A percentile compares a stretch with the other conserved stretches of the same genome.
Evolutionary conservation across 2,888 invertebrate species (phyloP).

Genomic region (Leucania comma): DNA sequence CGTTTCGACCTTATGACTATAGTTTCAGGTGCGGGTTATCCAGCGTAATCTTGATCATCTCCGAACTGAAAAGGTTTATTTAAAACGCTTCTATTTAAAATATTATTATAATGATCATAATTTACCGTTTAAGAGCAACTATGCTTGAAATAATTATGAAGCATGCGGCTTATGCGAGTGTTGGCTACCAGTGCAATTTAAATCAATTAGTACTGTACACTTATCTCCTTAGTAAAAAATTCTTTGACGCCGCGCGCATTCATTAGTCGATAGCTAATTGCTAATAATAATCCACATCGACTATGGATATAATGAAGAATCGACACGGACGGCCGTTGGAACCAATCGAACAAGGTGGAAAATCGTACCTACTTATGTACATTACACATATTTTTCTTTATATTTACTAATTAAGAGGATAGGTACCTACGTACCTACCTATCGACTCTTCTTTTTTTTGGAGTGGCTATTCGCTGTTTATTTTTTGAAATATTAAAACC

Average conservation of each 20-base stretch:
- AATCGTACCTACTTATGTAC: too few relatives aligned
- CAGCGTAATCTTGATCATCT: too few relatives aligned
- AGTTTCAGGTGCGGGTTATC: too few relatives aligned
- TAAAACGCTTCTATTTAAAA: not conserved
- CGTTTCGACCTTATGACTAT: too few relatives aligned
- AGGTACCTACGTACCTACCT: too few relatives aligned
- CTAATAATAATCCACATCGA: slow-evolving; percentile 54
- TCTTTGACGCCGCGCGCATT: slow-evolving; percentile 51
- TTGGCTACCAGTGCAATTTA: slow-evolving; percentile 34
- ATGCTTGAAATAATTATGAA: slow-evolving; percentile 20
- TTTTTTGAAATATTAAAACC: too few relatives aligned
- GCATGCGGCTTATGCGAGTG: slow-evolving; percentile 14
- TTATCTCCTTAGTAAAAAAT: slow-evolving; percentile 46
- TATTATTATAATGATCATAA: not conserved
- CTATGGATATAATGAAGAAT: slow-evolving; percentile 24
- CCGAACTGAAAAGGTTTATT: not conserved
- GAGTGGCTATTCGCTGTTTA: too few relatives aligned
- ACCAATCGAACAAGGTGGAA: not conserved
- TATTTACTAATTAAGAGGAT: too few relatives aligned
- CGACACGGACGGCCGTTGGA: slow-evolving; percentile 11
- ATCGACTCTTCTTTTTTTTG: too few relatives aligned
- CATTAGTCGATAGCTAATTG: slow-evolving; percentile 59
- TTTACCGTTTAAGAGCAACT: not conserved
- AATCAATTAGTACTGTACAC: slow-evolving; percentile 47
- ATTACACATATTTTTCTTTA: too few relatives aligned